Conservation (phyloP, 2,113 vertebrate species). For the Monarcha castaneiventris region DNA sequence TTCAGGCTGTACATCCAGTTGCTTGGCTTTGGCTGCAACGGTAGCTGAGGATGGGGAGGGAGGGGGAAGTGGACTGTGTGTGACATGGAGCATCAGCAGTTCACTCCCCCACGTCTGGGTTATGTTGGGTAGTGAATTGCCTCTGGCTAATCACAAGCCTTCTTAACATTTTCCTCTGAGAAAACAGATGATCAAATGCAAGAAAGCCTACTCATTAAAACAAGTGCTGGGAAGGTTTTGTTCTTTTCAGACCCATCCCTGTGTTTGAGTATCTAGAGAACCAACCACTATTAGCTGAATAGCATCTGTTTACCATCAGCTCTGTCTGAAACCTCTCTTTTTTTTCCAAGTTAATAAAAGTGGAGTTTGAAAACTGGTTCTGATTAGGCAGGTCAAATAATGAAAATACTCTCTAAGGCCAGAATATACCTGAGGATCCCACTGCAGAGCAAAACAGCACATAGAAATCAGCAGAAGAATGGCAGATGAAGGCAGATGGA, state of each 20-base stretch:
- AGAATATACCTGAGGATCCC: neutral
- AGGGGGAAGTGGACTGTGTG: neutral
- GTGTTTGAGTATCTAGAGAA: slow-evolving; percentile 30
- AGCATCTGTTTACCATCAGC: slow-evolving; percentile 66
- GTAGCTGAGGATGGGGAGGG: neutral
- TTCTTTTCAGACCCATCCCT: slow-evolving; percentile 47
- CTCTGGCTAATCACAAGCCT: slow-evolving; percentile 36
- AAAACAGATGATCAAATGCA: slow-evolving; percentile 66
- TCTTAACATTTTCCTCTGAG: slow-evolving; percentile 56
- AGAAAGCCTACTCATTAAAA: slow-evolving; percentile 57
- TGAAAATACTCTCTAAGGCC: slow-evolving; percentile 14
- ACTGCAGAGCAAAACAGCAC: neutral
- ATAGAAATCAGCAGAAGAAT: neutral
- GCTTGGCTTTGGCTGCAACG: neutral
- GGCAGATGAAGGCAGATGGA: neutral
- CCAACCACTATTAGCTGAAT: neutral
- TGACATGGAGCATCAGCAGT: neutral
- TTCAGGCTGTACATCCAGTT: neutral
- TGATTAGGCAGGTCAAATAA: slow-evolving; percentile 54
- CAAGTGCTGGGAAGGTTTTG: slow-evolving; percentile 49
- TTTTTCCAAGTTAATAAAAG: slow-evolving; percentile 36
- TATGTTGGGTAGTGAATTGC: slow-evolving; percentile 18
- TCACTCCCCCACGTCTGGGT: neutral
- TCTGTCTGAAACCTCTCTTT: neutral
- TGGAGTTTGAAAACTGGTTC: slow-evolving; percentile 44